Conservation (phyloP, 1,140 invertebrate genomes). For the Oppia nitens region DNA sequence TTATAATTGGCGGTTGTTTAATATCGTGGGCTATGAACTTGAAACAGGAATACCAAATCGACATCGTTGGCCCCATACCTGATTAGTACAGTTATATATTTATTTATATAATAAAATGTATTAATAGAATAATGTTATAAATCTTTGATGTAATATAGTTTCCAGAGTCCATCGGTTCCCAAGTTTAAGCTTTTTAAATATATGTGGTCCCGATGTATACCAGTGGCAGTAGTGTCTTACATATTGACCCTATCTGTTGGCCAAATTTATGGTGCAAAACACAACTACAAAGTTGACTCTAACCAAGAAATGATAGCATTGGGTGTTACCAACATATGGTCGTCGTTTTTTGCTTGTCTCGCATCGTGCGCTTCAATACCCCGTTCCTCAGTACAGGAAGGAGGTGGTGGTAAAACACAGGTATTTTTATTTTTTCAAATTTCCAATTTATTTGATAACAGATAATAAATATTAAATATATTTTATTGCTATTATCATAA, state of each 20-base stretch:
- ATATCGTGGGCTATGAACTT: background rate
- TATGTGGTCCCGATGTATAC: background rate
- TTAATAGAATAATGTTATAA: background rate
- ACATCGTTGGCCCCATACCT: background rate
- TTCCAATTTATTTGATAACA: too few relatives aligned
- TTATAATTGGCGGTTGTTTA: conserved; percentile 3
- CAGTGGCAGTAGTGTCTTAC: conserved; percentile 63
- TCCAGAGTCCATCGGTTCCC: background rate
- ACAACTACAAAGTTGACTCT: conserved; percentile 65
- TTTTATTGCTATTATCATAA: background rate
- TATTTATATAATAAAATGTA: too few relatives aligned
- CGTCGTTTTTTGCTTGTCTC: conserved; percentile 66
- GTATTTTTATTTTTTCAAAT: too few relatives aligned
- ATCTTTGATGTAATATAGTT: background rate
- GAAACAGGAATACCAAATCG: background rate
- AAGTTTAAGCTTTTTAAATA: background rate
- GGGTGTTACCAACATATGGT: conserved; percentile 24
- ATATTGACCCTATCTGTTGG: conserved; percentile 83
- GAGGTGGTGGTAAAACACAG: conserved; percentile 17
- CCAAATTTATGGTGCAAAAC: conserved; percentile 70
- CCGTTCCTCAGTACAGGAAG: conserved; percentile 34
- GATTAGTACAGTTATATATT: background rate
- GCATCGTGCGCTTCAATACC: conserved; percentile 67
- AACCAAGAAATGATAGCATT: conserved; percentile 57
- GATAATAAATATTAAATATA: conserved; percentile 24